phyloP scores from a whole-genome alignment of 1,140 invertebrate species.

The Drosophila lini region DNA sequence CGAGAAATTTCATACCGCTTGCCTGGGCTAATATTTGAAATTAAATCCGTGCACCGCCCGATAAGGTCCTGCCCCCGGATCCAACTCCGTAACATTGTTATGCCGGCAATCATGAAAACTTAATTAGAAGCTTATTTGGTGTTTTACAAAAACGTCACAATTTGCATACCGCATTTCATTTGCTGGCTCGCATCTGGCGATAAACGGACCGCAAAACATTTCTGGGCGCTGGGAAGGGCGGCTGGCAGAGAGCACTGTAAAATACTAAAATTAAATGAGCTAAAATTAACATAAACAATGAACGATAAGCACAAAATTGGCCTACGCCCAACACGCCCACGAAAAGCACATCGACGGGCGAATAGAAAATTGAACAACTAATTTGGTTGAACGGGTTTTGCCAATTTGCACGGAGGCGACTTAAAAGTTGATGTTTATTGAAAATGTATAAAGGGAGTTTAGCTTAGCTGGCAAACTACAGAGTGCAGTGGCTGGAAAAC shows the following conservation, averaged over 20 bases:
- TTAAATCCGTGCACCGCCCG: constrained; percentile 45
- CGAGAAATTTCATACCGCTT: constrained; percentile 3
- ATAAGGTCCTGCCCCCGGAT: constrained; percentile 34
- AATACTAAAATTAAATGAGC: constrained; percentile 78
- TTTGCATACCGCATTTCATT: constrained; percentile 79
- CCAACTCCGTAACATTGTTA: constrained; percentile 39
- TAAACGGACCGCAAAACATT: constrained; percentile 66
- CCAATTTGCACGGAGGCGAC: constrained; percentile 35
- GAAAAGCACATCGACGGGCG: constrained; percentile 13
- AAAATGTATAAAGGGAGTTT: constrained; percentile 22
- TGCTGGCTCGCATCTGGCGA: constrained; percentile 66
- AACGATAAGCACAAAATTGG: constrained; percentile 74
- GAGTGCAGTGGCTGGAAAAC: background rate
- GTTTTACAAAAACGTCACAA: constrained; percentile 66
- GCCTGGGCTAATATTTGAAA: constrained; percentile 41
- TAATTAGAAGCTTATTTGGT: constrained; percentile 75
- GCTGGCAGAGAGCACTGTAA: constrained; percentile 33
- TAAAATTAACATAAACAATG: constrained; percentile 80
- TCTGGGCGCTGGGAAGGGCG: constrained; percentile 6
- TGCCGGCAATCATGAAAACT: constrained; percentile 75
- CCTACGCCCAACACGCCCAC: constrained; percentile 22
- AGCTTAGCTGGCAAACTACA: background rate
- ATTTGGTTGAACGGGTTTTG: constrained; percentile 65
- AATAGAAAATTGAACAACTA: constrained; percentile 73
- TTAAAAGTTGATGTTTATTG: constrained; percentile 47